Base-by-base conservation (phyloP, 2,888 invertebrate genomes). In the Strigamia crassipes region DNA sequence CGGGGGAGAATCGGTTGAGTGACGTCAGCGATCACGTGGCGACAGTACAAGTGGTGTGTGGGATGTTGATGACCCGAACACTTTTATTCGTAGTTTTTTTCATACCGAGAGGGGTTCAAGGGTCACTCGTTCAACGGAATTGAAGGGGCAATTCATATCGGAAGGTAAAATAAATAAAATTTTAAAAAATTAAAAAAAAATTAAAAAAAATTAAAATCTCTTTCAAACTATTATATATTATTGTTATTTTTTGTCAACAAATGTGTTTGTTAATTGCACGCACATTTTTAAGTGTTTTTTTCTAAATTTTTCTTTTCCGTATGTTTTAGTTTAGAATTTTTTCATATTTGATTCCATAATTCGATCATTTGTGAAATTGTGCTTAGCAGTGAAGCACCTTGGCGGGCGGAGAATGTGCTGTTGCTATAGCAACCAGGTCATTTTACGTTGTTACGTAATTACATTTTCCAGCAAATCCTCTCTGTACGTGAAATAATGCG, bases 381-480 rank as follows among this genome's bases (percentile, higher is more conserved):
- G 56, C 56, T 18, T 56, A 9, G 56, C 56, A 56, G 56, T 9
- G 18, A 56, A 56, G 56, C 56, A 56, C 56, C 56, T 56, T 56
- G 9, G 56, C 56, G n/a, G 56, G 56, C 56, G 56, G 56, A 56
- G 56, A 56, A 56, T 56, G n/a, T 56, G 56, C 56, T 5, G 56
- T 56, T 56, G 18, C 56, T 56, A 56, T 56, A 56, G 56, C 56
- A 56, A 56, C 56, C 56, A 56, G 56, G 56, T 56, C 56, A 56
- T 56, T 56, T 56, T 56, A 18, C 56, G 18, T 56, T 56, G 18
- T 56, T 56, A 56, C 18, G 18, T 56, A 56, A 56, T 56, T 18
- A 18, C 21, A 56, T 56, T 56, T 56, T 56, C 56, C 56, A 56
- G 56, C 56, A 56, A 56, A 56, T 56, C 56, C 56, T 56, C 56